Percentiles rank a stretch among this genome's conserved stretches.
phyloP scores from a whole-genome alignment of 2,888 invertebrate species.

The Callinectes sapidus region DNA sequence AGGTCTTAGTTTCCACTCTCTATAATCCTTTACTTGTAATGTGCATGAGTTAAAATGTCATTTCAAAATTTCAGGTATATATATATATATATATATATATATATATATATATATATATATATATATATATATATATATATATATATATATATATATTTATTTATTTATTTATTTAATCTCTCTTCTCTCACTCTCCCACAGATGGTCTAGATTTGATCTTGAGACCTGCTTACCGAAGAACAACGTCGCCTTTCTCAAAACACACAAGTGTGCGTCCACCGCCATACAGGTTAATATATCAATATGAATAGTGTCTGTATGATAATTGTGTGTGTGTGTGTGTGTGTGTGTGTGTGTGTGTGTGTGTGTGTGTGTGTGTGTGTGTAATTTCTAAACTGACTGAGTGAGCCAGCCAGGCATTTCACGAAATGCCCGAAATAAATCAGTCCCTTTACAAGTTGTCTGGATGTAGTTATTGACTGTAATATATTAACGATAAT shows the following conservation, averaged over 20 bases:
- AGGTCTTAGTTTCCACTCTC: not conserved
- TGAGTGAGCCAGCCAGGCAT: too few relatives aligned
- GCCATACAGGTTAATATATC: constrained; percentile 73
- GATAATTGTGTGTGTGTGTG: too few relatives aligned
- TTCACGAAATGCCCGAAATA: too few relatives aligned
- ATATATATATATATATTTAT: constrained; percentile 62
- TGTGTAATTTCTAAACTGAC: too few relatives aligned
- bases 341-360: too few relatives aligned
- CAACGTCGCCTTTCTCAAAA: constrained; percentile 75
- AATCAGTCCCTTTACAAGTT: too few relatives aligned
- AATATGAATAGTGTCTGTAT: too few relatives aligned
- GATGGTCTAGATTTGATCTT: not conserved
- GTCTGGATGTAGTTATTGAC: too few relatives aligned
- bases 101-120: constrained; percentile 65
- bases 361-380: too few relatives aligned
- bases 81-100: constrained; percentile 65
- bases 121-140: constrained; percentile 56
- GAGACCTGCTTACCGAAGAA: constrained; percentile 71
- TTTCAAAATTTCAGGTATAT: constrained; percentile 36
- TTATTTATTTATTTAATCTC: constrained; percentile 51
- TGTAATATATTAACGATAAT: too few relatives aligned
- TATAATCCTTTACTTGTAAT: not conserved
- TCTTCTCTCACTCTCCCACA: not conserved
- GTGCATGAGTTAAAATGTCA: not conserved
- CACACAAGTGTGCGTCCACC: constrained; percentile 75